Evolutionary conservation across 2,113 vertebrate genomes (phyloP).

Genomic region (Cacatua alba): DNA sequence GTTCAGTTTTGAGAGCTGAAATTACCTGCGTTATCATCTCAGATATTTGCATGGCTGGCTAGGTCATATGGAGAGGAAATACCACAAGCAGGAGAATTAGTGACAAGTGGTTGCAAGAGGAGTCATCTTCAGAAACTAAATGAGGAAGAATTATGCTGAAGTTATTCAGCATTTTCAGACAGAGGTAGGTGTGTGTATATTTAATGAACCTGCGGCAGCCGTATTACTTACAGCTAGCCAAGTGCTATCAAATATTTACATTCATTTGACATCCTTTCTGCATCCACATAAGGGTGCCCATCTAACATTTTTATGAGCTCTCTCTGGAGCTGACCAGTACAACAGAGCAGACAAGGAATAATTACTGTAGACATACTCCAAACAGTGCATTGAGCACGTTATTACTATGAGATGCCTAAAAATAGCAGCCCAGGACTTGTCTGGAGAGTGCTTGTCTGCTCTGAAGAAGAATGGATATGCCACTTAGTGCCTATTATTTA

Average conservation of each 20-base stretch:
- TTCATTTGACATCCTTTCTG: neutral
- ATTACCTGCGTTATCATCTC: neutral
- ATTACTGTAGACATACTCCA: slow-evolving; percentile 23
- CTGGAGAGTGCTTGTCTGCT: slow-evolving; percentile 39
- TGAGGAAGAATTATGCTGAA: neutral
- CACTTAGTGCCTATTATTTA: slow-evolving; percentile 60
- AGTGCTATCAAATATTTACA: neutral
- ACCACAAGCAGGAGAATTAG: neutral
- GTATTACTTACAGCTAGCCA: neutral
- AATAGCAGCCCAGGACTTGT: slow-evolving; percentile 33
- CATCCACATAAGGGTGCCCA: neutral
- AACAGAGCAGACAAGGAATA: slow-evolving; percentile 27
- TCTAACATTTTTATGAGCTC: neutral
- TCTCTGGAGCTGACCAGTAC: slow-evolving; percentile 5
- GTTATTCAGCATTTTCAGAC: neutral
- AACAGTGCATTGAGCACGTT: neutral
- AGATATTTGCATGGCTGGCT: neutral
- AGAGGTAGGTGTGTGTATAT: neutral
- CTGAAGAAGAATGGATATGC: slow-evolving; percentile 38
- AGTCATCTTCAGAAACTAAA: neutral
- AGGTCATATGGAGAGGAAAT: neutral
- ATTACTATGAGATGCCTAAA: slow-evolving; percentile 33
- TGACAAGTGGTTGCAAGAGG: neutral
- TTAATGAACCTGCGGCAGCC: neutral
- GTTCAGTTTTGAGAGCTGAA: neutral